phyloP scores from a whole-genome alignment of 2,888 invertebrate genomes.

The Drosophila limbata region DNA sequence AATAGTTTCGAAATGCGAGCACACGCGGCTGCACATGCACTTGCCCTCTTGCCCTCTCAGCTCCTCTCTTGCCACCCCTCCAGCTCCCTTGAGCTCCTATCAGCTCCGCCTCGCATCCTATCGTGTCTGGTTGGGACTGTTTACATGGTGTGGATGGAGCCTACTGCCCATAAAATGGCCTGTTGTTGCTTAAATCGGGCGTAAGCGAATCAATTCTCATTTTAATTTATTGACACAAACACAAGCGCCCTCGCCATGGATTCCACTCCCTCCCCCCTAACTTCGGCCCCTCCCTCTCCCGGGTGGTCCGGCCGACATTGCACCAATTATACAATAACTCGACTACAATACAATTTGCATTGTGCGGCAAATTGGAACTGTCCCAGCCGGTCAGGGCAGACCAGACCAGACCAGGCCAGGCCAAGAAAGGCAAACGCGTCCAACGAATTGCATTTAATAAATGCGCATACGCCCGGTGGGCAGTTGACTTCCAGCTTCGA shows the following conservation, averaged over 20 bases:
- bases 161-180: constrained; percentile 66
- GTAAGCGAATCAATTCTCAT: constrained; percentile 80
- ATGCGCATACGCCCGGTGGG: constrained; percentile 71
- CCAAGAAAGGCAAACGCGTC: constrained; percentile 52
- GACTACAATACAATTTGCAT: constrained; percentile 79
- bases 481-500: constrained; percentile 13
- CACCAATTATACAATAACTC: constrained; percentile 80
- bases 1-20: constrained; percentile 76
- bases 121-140: constrained; percentile 52
- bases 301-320: constrained; percentile 53
- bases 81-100: neutral
- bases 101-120: constrained; percentile 33
- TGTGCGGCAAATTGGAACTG: constrained; percentile 74
- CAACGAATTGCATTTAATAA: constrained; percentile 72
- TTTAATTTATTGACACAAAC: constrained; percentile 80
- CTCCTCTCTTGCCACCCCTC: neutral
- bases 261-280: neutral
- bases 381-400: constrained; percentile 43
- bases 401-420: neutral
- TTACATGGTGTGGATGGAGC: constrained; percentile 49
- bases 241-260: constrained; percentile 36
- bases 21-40: constrained; percentile 56
- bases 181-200: constrained; percentile 80
- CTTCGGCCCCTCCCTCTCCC: neutral
- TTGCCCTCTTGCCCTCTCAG: neutral